These are phyloP conservation scores for Scylla paramamosain DNA, from an alignment of 1,140 invertebrate genomes.

Conservation along the genomic window DNA sequence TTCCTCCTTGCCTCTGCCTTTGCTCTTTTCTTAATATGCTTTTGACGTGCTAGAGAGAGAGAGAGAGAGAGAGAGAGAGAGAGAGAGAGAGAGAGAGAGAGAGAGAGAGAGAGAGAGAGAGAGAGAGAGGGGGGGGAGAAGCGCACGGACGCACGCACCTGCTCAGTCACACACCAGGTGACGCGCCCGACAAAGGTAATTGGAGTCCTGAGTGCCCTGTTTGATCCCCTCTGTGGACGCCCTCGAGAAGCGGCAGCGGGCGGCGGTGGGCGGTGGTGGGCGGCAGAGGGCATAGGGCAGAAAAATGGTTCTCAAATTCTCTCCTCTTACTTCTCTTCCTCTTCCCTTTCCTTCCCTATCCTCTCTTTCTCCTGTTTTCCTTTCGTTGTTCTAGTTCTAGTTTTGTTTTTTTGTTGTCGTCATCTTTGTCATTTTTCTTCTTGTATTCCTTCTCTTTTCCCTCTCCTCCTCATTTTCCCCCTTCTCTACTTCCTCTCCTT, in stretches of 20 bases:
- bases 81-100: neutral
- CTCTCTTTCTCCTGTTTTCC: too few relatives aligned
- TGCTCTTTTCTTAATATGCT: too few relatives aligned
- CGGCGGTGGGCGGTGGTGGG: neutral
- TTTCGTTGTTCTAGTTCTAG: too few relatives aligned
- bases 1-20: too few relatives aligned
- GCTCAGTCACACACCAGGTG: neutral
- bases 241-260: neutral
- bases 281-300: too few relatives aligned
- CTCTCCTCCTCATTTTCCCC: neutral
- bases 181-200: neutral
- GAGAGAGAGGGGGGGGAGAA: neutral
- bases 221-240: neutral
- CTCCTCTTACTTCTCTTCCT: too few relatives aligned
- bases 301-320: too few relatives aligned
- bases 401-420: too few relatives aligned
- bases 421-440: too few relatives aligned
- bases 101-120: neutral
- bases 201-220: neutral
- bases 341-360: too few relatives aligned
- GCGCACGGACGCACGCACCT: neutral
- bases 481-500: too few relatives aligned
- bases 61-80: slow-evolving; percentile 12
- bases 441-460: too few relatives aligned
- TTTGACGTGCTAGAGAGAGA: neutral